These are phyloP conservation scores for Setophaga petechia DNA, from an alignment of 2,113 vertebrate genomes.

Conservation along the genomic window DNA sequence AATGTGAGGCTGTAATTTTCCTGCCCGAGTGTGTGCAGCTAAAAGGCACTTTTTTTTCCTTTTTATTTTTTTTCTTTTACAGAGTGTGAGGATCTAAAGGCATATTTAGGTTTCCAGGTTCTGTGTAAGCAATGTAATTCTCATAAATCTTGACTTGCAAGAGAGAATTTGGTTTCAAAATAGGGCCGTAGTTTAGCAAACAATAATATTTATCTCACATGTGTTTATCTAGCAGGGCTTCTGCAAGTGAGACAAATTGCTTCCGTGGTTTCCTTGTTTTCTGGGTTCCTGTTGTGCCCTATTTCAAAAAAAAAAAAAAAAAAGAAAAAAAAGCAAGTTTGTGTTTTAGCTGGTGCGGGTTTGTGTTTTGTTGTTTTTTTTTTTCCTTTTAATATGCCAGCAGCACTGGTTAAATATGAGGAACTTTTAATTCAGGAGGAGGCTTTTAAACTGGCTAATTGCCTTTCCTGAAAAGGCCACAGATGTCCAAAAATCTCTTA, in stretches of 20 bases:
- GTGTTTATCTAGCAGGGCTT: slow-evolving; percentile 13
- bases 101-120: slow-evolving; percentile 61
- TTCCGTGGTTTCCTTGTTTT: not conserved
- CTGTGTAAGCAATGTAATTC: slow-evolving; percentile 56
- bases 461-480: not conserved
- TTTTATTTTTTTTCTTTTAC: not conserved
- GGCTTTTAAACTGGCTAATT: not conserved
- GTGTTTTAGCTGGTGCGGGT: not conserved
- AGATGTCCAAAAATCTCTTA: not conserved
- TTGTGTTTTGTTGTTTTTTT: not conserved
- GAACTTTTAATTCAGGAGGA: not conserved
- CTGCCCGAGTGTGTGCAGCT: slow-evolving; percentile 47
- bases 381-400: not conserved
- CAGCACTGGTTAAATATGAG: not conserved
- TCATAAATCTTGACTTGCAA: slow-evolving; percentile 70
- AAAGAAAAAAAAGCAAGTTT: no score
- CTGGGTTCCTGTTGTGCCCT: not conserved
- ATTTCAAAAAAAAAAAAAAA: not conserved
- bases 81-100: slow-evolving; percentile 55
- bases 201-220: slow-evolving; percentile 42
- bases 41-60: slow-evolving; percentile 12
- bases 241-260: slow-evolving; percentile 47
- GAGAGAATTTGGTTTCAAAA: slow-evolving; percentile 53
- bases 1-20: slow-evolving; percentile 74
- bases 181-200: slow-evolving; percentile 34